Base-by-base conservation (phyloP, 2,113 vertebrate species). In the Aegotheles bennettii region DNA sequence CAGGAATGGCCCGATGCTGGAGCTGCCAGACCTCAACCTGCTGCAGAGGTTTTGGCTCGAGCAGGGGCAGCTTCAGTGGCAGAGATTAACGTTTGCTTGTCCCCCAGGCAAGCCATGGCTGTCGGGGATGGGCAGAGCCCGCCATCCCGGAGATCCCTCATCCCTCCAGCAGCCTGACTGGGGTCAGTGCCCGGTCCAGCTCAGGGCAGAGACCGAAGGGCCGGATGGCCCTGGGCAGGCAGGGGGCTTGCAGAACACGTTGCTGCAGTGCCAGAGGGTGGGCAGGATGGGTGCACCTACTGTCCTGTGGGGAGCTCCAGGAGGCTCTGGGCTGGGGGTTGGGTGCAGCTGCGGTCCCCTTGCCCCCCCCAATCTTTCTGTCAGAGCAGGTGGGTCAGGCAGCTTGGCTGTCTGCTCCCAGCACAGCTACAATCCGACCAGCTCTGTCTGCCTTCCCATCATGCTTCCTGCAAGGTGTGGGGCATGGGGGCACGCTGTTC, bases 341-440 rank as follows among this genome's bases (percentile, higher is more conserved):
- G 23, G 59, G 48, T 35, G 48, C 59, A 51, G 64, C 82, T 13
- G 0, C 3, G 3, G 9, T 54, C 26, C 36, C 28, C 11, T 38
- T 80, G 11, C 15, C 16, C 26, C 21, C 7, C 11, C 84, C 47
- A 42, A 33, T 43, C 63, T 54, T 60, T 89, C 26, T 35, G 45
- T 33, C 47, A 63, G 43, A 68, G 67, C 61, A 33, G 84, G 12
- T 0, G 3, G 53, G 31, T 43, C 48, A 26, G 59, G 70, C 38
- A 45, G 61, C 42, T 81, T 2, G 0, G 7, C 40, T 1, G 1
- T 15, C 31, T 0, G 2, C 42, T 71, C 48, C 29, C 4, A 1
- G 36, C 68, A 26, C 11, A 48, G 56, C 40, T 20, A 26, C 0
- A 1, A 80, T 43, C 50, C 2, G 2, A 17, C 19, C 40, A 47